Percentiles rank a stretch among this genome's conserved stretches.
Conservation (phyloP, 2,797 vertebrate species). For the Hylomyscus alleni region DNA sequence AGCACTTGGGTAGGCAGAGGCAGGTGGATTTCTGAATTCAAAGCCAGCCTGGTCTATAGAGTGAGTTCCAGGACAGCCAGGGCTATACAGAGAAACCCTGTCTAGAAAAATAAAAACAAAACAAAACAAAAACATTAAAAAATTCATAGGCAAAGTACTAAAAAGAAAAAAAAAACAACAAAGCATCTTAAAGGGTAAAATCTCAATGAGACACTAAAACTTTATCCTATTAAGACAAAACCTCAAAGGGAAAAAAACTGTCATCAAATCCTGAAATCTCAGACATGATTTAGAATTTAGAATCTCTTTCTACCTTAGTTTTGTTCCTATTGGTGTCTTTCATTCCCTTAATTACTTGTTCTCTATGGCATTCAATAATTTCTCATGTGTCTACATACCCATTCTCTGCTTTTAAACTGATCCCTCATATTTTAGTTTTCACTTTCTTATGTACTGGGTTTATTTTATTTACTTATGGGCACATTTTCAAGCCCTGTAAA, state of each 20-base stretch:
- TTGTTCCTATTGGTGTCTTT: not conserved
- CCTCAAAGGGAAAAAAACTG: not conserved
- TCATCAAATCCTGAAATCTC: slow-evolving; percentile 7
- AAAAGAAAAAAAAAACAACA: not conserved
- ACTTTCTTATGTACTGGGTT: not conserved
- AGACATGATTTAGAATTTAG: not conserved
- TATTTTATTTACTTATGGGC: not conserved
- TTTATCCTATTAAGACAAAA: not conserved
- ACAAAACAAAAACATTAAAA: no score
- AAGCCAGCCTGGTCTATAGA: no score
- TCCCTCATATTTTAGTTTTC: not conserved
- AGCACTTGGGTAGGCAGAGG: no score
- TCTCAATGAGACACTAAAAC: slow-evolving; percentile 35
- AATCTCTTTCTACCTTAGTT: not conserved
- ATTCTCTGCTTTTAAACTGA: not conserved
- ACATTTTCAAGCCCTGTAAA: slow-evolving; percentile 4
- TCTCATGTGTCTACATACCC: not conserved
- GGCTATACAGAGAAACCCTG: no score
- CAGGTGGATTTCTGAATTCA: no score
- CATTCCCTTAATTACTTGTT: not conserved
- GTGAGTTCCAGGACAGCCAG: no score
- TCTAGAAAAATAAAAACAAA: no score
- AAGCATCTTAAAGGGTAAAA: not conserved
- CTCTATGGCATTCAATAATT: not conserved
- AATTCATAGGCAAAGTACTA: slow-evolving; percentile 37